phyloP scores from a whole-genome alignment of 2,888 invertebrate genomes.

The Meta bourneti region DNA sequence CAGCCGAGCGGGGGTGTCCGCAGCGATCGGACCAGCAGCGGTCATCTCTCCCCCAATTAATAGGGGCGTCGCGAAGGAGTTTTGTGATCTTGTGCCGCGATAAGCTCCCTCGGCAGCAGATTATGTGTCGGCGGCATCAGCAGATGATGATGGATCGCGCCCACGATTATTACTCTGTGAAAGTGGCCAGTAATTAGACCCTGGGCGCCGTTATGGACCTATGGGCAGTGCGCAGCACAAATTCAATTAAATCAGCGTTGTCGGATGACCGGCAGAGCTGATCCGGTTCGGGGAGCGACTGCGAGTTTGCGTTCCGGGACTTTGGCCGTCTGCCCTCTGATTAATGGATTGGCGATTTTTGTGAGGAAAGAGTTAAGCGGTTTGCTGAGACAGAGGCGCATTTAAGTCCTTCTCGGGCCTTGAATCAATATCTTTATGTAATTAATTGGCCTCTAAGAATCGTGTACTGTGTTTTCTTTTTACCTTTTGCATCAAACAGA shows the following conservation, averaged over 20 bases:
- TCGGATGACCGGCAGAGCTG: not conserved
- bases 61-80: not conserved
- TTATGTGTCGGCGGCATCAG: not conserved
- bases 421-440: too few relatives aligned
- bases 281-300: not conserved
- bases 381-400: not conserved
- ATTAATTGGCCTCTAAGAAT: too few relatives aligned
- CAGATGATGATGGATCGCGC: slow-evolving; percentile 22
- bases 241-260: slow-evolving; percentile 61
- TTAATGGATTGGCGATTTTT: slow-evolving; percentile 20
- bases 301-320: not conserved
- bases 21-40: too few relatives aligned
- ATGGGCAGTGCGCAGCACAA: slow-evolving; percentile 40
- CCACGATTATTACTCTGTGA: slow-evolving; percentile 17
- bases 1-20: too few relatives aligned
- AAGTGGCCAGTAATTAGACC: slow-evolving; percentile 46
- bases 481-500: too few relatives aligned
- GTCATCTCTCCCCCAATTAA: not conserved
- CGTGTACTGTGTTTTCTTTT: too few relatives aligned
- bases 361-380: not conserved
- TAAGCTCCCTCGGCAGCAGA: slow-evolving; percentile 13
- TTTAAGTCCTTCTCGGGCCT: too few relatives aligned
- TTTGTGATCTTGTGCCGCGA: slow-evolving; percentile 11
- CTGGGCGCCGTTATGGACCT: not conserved
- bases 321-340: slow-evolving; percentile 6